phyloP scores from a whole-genome alignment of 2,113 vertebrate genomes.

The Melospiza georgiana region DNA sequence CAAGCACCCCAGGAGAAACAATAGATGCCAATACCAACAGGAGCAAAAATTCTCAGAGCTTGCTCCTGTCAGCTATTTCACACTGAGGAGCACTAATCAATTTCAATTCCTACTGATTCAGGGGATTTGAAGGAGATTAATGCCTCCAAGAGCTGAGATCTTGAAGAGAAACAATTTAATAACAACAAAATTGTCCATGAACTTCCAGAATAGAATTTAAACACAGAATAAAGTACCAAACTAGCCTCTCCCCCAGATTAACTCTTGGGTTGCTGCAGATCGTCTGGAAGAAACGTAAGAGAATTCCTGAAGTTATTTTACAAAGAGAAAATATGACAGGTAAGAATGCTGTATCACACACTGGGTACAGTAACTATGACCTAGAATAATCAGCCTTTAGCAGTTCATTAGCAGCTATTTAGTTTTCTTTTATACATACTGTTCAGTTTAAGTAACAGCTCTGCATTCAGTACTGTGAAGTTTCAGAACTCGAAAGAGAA shows the following conservation, averaged over 20 bases:
- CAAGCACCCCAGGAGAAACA: neutral
- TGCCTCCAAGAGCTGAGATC: neutral
- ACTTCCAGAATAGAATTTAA: slow-evolving; percentile 3
- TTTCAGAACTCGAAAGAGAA: neutral
- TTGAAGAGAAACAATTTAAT: slow-evolving; percentile 1
- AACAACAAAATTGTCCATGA: neutral
- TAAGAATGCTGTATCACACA: neutral
- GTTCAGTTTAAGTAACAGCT: neutral
- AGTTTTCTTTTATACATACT: slow-evolving; percentile 5
- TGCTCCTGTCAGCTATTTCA: neutral
- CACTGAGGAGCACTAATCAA: neutral
- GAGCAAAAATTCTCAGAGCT: neutral
- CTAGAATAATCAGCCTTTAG: slow-evolving; percentile 40
- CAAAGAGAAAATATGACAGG: neutral
- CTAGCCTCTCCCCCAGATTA: neutral
- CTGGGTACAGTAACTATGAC: neutral
- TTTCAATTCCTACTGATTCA: slow-evolving; percentile 6
- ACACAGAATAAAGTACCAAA: neutral
- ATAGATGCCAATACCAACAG: neutral
- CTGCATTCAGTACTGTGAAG: neutral
- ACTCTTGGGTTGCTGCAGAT: neutral
- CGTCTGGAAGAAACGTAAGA: neutral
- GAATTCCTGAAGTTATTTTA: neutral
- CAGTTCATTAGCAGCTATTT: slow-evolving; percentile 31
- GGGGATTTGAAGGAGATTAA: slow-evolving; percentile 9